Conservation (phyloP, 2,113 vertebrate genomes). For the Heliornis fulica region DNA sequence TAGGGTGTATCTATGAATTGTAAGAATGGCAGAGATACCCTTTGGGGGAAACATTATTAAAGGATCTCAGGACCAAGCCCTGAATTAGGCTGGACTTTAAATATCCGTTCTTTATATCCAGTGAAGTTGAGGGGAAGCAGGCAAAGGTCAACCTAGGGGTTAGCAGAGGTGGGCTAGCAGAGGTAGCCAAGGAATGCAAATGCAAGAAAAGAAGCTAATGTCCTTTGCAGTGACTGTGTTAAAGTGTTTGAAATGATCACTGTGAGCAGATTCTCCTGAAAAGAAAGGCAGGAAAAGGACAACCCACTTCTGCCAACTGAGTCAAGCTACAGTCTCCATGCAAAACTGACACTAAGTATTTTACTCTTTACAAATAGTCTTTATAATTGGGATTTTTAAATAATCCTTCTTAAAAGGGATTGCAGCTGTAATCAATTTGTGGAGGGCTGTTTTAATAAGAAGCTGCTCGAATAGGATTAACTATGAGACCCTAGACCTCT, state of each 20-base stretch:
- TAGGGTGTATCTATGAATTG: background rate
- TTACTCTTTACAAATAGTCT: constrained; percentile 69
- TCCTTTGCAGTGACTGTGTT: background rate
- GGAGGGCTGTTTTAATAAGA: constrained; percentile 69
- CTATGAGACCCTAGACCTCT: constrained; percentile 63
- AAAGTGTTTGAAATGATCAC: background rate
- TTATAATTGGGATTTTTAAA: constrained; percentile 76
- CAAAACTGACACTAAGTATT: constrained; percentile 67
- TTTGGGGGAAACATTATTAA: background rate
- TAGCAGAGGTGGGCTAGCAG: background rate
- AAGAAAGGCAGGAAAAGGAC: constrained; percentile 59
- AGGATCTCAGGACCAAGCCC: background rate
- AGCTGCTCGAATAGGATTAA: constrained; percentile 63
- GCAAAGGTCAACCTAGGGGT: background rate
- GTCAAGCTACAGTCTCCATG: constrained; percentile 10
- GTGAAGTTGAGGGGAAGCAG: background rate
- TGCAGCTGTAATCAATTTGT: constrained; percentile 76
- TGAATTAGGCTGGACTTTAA: background rate
- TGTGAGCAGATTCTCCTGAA: constrained; percentile 23
- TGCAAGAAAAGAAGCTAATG: background rate
- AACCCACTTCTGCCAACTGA: constrained; percentile 45
- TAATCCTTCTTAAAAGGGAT: constrained; percentile 74
- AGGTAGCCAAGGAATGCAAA: background rate
- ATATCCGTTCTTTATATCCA: background rate
- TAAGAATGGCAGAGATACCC: background rate